Conservation (phyloP, 53 echinoderm and acorn worm genomes). For the Apostichopus leukothele region DNA sequence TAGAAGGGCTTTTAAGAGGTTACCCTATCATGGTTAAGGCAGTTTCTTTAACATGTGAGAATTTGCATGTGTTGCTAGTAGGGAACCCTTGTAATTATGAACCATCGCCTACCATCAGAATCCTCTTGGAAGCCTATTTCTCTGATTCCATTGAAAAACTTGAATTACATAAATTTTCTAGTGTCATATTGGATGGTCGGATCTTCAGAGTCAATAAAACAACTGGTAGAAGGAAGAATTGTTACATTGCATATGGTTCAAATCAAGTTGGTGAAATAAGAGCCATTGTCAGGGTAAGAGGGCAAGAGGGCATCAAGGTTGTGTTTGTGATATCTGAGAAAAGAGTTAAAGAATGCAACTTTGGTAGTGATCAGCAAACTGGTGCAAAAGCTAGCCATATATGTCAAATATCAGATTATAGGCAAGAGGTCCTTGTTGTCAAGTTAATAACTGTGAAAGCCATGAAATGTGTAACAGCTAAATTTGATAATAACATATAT, state of each 20-base stretch:
- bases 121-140: neutral
- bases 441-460: neutral
- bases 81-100: constrained; percentile 20
- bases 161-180: neutral
- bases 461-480: neutral
- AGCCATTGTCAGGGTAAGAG: no score
- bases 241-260: no score
- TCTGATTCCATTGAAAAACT: neutral
- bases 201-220: no score
- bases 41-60: neutral
- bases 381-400: constrained; percentile 14
- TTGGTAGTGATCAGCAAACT: no score
- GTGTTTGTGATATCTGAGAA: no score
- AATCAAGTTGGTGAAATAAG: no score
- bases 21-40: constrained; percentile 34
- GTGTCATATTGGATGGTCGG: neutral
- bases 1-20: constrained; percentile 11
- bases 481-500: constrained; percentile 2
- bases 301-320: no score
- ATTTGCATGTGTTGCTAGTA: no score
- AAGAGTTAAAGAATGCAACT: no score
- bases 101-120: neutral
- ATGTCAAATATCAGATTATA: neutral
- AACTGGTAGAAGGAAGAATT: no score
- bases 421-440: neutral